Conservation (phyloP, 2,113 vertebrate species). For the Pachycephala philippinensis region DNA sequence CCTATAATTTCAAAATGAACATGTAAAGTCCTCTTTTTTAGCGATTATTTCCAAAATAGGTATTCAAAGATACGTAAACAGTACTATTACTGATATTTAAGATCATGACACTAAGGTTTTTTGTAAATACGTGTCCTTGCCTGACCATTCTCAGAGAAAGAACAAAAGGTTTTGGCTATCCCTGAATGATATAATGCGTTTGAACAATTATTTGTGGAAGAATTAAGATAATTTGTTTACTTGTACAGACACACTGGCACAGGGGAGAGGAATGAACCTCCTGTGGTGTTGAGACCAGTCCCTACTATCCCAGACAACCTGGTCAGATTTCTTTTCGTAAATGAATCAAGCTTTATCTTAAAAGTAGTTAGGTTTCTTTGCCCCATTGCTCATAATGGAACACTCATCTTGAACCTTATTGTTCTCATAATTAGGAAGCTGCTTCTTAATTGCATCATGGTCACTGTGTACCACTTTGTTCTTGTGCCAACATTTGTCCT, state of each 20-base stretch:
- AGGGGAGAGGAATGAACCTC: neutral
- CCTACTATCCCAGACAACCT: neutral
- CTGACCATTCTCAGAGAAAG: neutral
- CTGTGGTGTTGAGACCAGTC: neutral
- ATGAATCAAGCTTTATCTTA: conserved; percentile 9
- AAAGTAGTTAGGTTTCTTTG: conserved; percentile 52
- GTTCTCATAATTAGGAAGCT: conserved; percentile 55
- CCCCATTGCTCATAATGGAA: conserved; percentile 55
- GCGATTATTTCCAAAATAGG: neutral
- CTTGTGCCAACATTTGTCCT: conserved; percentile 42
- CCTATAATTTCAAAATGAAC: neutral
- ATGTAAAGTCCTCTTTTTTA: neutral
- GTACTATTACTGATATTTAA: neutral
- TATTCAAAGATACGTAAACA: neutral
- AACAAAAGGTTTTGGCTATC: neutral
- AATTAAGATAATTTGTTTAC: conserved; percentile 1
- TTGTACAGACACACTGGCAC: neutral
- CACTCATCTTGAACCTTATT: conserved; percentile 49
- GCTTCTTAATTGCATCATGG: conserved; percentile 48
- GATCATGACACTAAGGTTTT: neutral
- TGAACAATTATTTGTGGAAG: neutral
- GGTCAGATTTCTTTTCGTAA: neutral
- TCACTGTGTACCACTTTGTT: conserved; percentile 54
- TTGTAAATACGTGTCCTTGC: neutral
- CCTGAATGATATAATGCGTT: neutral